These are phyloP conservation scores for Heliconius hortense DNA, from an alignment of 2,888 invertebrate genomes.

Conservation along the genomic window DNA sequence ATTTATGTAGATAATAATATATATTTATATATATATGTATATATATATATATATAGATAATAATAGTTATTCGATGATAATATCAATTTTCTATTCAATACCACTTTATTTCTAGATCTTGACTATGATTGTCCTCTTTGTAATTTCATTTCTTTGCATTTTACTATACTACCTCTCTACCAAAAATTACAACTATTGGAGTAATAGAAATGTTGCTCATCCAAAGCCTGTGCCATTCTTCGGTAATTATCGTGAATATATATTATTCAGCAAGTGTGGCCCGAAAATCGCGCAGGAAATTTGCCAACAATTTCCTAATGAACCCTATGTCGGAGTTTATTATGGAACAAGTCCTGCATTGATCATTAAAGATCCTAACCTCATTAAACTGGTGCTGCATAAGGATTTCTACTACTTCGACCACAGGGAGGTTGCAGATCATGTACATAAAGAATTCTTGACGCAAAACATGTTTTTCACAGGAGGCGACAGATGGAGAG, in stretches of 20 bases:
- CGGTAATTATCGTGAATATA: conserved; percentile 58
- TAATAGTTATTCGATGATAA: neutral
- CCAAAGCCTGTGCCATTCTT: conserved; percentile 54
- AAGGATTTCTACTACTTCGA: conserved; percentile 68
- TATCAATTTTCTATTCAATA: neutral
- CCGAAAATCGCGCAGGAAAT: conserved; percentile 51
- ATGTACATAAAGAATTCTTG: conserved; percentile 53
- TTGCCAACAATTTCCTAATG: conserved; percentile 55
- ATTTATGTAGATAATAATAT: neutral
- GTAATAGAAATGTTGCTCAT: conserved; percentile 54
- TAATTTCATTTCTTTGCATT: neutral
- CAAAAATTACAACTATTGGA: conserved; percentile 54
- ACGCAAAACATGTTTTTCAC: conserved; percentile 56
- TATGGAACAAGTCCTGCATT: conserved; percentile 62
- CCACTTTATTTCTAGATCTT: neutral
- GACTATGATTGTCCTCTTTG: neutral
- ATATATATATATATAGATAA: neutral
- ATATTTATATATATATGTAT: too few relatives aligned
- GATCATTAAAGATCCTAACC: conserved; percentile 58
- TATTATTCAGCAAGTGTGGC: conserved; percentile 52
- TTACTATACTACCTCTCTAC: conserved; percentile 18
- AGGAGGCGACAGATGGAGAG: conserved; percentile 63
- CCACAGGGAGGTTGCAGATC: conserved; percentile 55
- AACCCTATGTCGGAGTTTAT: conserved; percentile 61
- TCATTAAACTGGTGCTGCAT: conserved; percentile 57